A percentile compares a stretch with the other conserved stretches of the same genome.
These are phyloP conservation scores for Periophthalmodon schlosseri DNA, from an alignment of 2,113 vertebrate species.

Conservation along the genomic window DNA sequence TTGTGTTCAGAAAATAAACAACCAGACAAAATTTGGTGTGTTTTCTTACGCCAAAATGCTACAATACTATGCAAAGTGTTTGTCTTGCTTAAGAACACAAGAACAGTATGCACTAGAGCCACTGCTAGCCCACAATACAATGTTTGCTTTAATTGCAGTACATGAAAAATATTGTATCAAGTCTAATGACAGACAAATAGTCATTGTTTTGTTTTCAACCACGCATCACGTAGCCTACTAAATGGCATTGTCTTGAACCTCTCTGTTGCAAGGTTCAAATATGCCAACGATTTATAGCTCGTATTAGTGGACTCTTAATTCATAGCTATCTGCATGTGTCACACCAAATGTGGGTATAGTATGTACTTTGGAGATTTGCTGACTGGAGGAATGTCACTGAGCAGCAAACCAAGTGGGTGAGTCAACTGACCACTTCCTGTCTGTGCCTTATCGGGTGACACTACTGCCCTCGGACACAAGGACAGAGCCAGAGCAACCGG, in stretches of 20 bases:
- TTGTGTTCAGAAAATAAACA: too few species aligned
- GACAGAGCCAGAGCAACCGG: background rate
- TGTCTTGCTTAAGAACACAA: background rate
- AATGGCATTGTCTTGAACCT: background rate
- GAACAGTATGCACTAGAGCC: background rate
- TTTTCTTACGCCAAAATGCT: too few species aligned
- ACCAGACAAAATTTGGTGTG: too few species aligned
- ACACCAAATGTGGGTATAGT: conserved; percentile 7
- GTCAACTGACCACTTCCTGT: conserved; percentile 51
- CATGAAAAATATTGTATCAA: too few species aligned
- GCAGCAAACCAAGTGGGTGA: conserved; percentile 23
- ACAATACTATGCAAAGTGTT: background rate
- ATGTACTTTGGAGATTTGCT: conserved; percentile 26
- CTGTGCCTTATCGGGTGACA: conserved; percentile 39
- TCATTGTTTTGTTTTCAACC: background rate
- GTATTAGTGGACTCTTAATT: conserved; percentile 2
- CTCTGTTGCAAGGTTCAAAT: background rate
- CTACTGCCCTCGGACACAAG: background rate
- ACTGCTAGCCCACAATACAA: background rate
- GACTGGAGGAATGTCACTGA: conserved; percentile 49
- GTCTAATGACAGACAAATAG: too few species aligned
- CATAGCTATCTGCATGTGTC: background rate
- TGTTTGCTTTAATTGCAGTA: background rate
- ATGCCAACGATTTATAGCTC: conserved; percentile 10
- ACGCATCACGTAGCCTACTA: background rate